A percentile compares a stretch with the other conserved stretches of the same genome.
These are phyloP conservation scores for Propithecus deckenii DNA, from an alignment of 2,797 vertebrate species.

Conservation along the genomic window DNA sequence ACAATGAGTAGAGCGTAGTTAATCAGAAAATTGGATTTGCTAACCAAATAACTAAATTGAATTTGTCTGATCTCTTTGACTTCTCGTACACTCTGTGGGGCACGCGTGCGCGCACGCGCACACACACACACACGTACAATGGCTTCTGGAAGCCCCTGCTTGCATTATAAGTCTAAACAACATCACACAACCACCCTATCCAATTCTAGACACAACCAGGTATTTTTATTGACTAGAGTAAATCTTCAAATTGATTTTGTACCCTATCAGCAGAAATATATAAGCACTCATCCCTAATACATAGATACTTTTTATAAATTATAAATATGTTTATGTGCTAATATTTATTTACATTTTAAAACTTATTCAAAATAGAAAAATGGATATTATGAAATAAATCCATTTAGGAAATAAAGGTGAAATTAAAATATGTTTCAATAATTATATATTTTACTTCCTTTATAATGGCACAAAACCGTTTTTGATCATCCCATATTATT, in stretches of 20 bases:
- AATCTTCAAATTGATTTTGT: background rate
- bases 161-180: background rate
- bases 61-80: background rate
- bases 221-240: background rate
- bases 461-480: background rate
- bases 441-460: constrained; percentile 26
- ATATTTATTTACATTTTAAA: background rate
- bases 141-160: background rate
- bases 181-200: background rate
- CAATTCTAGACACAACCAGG: background rate
- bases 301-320: background rate
- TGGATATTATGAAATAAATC: background rate
- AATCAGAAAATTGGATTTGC: constrained; percentile 44
- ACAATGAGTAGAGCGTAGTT: background rate
- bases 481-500: background rate
- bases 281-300: background rate
- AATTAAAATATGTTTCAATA: background rate
- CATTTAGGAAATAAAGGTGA: background rate
- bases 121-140: background rate
- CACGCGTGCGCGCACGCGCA: background rate
- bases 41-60: constrained; percentile 32
- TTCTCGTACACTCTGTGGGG: background rate
- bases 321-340: background rate
- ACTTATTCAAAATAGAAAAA: background rate
- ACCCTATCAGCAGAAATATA: background rate